Percentiles rank a stretch among this genome's conserved stretches.
These are phyloP conservation scores for Agrotis exclamationis DNA, from an alignment of 2,888 invertebrate species.

Conservation along the genomic window DNA sequence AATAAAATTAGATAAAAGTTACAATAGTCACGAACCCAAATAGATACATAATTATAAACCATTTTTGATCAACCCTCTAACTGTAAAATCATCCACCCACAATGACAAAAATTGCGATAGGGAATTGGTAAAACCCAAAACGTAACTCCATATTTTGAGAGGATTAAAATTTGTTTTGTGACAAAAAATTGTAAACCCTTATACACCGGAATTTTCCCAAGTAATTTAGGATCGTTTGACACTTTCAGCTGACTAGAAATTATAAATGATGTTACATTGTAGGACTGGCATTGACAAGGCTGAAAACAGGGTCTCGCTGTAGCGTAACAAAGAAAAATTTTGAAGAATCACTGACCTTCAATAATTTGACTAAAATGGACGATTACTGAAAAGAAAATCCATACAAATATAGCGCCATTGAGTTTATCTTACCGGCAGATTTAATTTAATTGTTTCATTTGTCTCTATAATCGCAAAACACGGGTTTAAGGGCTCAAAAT, in stretches of 20 bases:
- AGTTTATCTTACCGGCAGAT: not conserved
- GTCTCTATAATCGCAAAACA: slow-evolving; percentile 15
- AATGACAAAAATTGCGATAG: not conserved
- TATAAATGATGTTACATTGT: slow-evolving; percentile 27
- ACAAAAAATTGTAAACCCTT: not conserved
- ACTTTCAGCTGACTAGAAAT: slow-evolving; percentile 21
- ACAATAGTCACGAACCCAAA: not conserved
- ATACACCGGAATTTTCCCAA: not conserved
- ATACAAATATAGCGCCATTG: slow-evolving; percentile 8
- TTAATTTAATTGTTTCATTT: slow-evolving; percentile 13
- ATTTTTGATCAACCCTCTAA: not conserved
- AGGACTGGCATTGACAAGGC: slow-evolving; percentile 16
- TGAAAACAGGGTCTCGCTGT: slow-evolving; percentile 14
- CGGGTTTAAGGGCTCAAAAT: slow-evolving; percentile 37
- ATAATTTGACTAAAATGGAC: slow-evolving; percentile 3
- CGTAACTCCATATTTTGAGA: not conserved
- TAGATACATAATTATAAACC: not conserved
- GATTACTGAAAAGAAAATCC: not conserved
- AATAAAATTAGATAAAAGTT: not conserved
- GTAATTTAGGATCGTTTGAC: slow-evolving; percentile 23
- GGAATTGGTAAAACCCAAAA: not conserved
- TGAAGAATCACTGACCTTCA: slow-evolving; percentile 19
- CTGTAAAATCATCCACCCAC: not conserved
- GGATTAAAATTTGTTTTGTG: not conserved
- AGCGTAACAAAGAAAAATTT: slow-evolving; percentile 43